Base-by-base conservation (phyloP, 2,797 vertebrate species). In the Hydrolagus colliei region DNA sequence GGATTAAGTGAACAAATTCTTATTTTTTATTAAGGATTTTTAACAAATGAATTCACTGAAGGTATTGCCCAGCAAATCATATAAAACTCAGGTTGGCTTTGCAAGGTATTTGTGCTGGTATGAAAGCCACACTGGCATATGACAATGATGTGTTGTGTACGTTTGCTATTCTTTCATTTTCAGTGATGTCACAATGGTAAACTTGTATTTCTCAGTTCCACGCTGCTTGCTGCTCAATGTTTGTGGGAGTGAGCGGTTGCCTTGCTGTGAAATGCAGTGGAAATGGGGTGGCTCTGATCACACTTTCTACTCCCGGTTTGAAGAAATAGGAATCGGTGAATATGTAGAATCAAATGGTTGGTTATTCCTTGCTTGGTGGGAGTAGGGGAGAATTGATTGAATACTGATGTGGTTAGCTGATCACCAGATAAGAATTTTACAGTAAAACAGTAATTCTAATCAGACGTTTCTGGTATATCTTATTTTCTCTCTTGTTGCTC, bases 371-470 rank as follows among this genome's bases (percentile, higher is more conserved):
- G 32, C 35, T 2, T 10, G 73, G 16, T 14, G 27, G 13, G 73
- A 9, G 22, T 73, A 14, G 73, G 27, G 27, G 4, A 4, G 11
- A 74, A 74, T 32, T 7, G 8, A 22, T 20, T 74, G 10, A 35
- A 74, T 74, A 74, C 7, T 27, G 11, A 35, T 35, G 41, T 52
- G 32, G 16, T 74, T 8, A 35, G 3, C 27, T 35, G 13, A 32
- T 74, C 73, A 74, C 35, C 11, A 12, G 10, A 27, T 1, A 22
- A 27, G 12, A 73, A 27, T 8, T 52, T 52, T 52, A 52, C 3
- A 52, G 41, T 6, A 6, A 3, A 92, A 91, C 94, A 88, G 94
- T 96, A 95, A 95, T 52, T 52, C 41, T 52, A 3, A 52, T 6
- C 41, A 52, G 2, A 52, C 3, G 41, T 52, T 52, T 52, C 41